phyloP scores from a whole-genome alignment of 2,888 invertebrate species.

The Micoletzkya japonica region DNA sequence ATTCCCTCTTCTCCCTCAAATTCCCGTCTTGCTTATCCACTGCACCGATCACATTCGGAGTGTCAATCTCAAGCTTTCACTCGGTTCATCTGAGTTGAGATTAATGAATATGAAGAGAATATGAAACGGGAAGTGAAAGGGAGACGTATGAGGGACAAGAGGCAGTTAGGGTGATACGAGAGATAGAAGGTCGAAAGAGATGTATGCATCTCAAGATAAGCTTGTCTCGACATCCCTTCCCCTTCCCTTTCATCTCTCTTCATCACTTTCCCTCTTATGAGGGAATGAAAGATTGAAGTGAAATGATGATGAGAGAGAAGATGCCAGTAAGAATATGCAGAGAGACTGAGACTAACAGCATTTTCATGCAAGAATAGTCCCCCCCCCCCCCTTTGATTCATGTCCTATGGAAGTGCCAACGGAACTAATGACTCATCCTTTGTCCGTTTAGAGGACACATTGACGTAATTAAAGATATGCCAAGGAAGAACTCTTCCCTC shows the following conservation, averaged over 20 bases:
- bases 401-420: conserved; percentile 3
- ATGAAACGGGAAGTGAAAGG: background rate
- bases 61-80: too few relatives aligned
- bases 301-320: background rate
- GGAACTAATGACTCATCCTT: background rate
- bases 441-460: background rate
- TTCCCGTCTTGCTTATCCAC: too few relatives aligned
- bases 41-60: too few relatives aligned
- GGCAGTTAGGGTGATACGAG: background rate
- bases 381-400: background rate
- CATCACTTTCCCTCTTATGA: background rate
- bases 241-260: background rate
- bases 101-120: background rate
- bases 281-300: background rate
- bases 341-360: too few relatives aligned
- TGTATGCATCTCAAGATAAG: background rate
- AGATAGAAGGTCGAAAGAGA: too few relatives aligned
- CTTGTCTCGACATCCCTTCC: too few relatives aligned
- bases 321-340: background rate
- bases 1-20: too few relatives aligned
- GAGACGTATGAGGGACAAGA: background rate
- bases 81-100: too few relatives aligned
- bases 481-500: too few relatives aligned
- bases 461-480: conserved; percentile 1
- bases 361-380: background rate